Evolutionary conservation across 2,797 vertebrate genomes (phyloP), one percentile per base, ranked within the genome.

Genomic region (Poeciliopsis turneri): DNA sequence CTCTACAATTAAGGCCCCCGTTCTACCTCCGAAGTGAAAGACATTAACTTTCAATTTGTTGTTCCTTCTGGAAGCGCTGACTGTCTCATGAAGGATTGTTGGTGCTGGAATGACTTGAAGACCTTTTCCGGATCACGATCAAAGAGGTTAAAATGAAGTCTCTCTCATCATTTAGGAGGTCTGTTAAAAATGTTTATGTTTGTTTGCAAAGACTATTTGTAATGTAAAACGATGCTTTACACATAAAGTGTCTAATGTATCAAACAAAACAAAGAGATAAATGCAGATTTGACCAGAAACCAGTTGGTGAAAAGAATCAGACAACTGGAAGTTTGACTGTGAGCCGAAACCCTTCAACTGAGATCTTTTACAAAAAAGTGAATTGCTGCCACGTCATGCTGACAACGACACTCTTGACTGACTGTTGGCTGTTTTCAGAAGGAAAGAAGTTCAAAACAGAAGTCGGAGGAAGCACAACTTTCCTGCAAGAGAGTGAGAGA

Each of bases 1-100:
- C 13, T n/a, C 23, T n/a, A 43, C 25, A 15, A 69, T 73, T 76
- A 76, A 73, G 78, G 47, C 86, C 46, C 74, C 69, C 59, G 82
- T 43, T 9, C 1, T 8, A 9, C 53, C 86, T 43, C 75, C 51
- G 76, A 69, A 70, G 66, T 23, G 45, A 59, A 83, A 79, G 20
- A 78, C 55, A 74, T 85, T 74, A 74, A 33, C 74, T 84, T 76
- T 88, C 78, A 86, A 88, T 92, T 87, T 30, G 81, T 75, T 76
- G 64, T 85, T 83, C 75, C 89, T 87, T 76, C 79, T 76, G 87
- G 90, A 85, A 33, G 51, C 43, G 73, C 45, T 77, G 78, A 82
- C 86, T 82, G 89, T 87, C 76, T 66, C 69, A 82, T 83, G 41
- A 90, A 80, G 51, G 57, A 78, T 68, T 55, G 77, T 20, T 45